Evolutionary conservation across 92 coral and sea anemone species (phyloP).

Genomic region (Phenganax subtilis): DNA sequence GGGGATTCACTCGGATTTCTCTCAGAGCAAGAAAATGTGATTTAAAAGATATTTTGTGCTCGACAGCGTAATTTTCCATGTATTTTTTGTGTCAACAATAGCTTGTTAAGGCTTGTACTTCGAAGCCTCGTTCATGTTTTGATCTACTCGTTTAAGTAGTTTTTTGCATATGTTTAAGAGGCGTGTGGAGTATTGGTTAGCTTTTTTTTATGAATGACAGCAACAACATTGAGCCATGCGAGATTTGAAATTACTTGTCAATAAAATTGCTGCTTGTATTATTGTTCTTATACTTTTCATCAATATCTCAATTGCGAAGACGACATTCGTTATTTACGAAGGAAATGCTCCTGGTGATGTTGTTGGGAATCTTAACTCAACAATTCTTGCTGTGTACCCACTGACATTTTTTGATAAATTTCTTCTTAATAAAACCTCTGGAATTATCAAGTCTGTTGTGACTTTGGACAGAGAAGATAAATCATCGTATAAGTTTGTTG

Average conservation of each 20-base stretch:
- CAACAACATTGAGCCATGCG: constrained; percentile 14
- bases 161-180: constrained; percentile 9
- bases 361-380: constrained; percentile 60
- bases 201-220: constrained; percentile 5
- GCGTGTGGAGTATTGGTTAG: background rate
- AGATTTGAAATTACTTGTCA: background rate
- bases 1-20: background rate
- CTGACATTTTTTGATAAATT: constrained; percentile 20
- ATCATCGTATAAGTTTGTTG: constrained; percentile 23
- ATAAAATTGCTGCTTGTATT: constrained; percentile 2
- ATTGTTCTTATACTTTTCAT: constrained; percentile 1
- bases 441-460: constrained; percentile 50
- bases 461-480: constrained; percentile 67
- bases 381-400: background rate
- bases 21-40: background rate
- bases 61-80: background rate
- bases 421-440: constrained; percentile 8
- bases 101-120: background rate
- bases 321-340: constrained; percentile 62
- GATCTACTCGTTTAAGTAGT: background rate
- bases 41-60: background rate
- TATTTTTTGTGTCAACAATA: constrained; percentile 18
- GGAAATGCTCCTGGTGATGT: constrained; percentile 62
- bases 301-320: background rate
- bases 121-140: background rate